A percentile compares a stretch with the other conserved stretches of the same genome.
Conservation (phyloP, 2,797 vertebrate species). For the Chelon labrosus region DNA sequence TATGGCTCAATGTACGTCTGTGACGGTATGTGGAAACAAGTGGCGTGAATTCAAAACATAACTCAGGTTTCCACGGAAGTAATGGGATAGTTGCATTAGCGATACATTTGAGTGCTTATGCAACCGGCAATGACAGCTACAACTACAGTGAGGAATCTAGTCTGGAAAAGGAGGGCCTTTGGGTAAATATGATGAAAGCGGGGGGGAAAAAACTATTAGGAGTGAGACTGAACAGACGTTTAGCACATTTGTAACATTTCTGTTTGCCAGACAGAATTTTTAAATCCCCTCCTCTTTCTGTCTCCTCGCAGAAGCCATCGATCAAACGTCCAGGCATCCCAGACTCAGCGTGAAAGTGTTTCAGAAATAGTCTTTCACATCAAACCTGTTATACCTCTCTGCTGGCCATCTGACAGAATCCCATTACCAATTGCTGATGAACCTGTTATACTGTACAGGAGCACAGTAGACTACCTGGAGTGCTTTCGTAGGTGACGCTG, state of each 20-base stretch:
- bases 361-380: conserved; percentile 29
- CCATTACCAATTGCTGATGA: conserved; percentile 11
- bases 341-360: conserved; percentile 13
- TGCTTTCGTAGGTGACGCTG: not conserved
- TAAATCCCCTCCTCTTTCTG: conserved; percentile 10
- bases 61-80: not conserved
- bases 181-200: conserved; percentile 18
- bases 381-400: conserved; percentile 12
- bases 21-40: not conserved
- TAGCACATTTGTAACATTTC: conserved; percentile 34
- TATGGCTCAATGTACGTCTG: not conserved
- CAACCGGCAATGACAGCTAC: conserved; percentile 19
- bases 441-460: not conserved
- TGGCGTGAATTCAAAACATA: conserved; percentile 27
- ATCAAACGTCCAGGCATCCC: conserved; percentile 37
- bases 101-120: conserved; percentile 21
- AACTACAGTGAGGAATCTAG: not conserved
- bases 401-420: conserved; percentile 17
- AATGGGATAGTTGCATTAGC: conserved; percentile 3
- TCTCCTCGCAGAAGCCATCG: conserved; percentile 32
- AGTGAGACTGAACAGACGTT: conserved; percentile 4
- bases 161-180: conserved; percentile 10
- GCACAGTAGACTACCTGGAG: not conserved
- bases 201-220: not conserved
- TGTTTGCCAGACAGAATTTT: conserved; percentile 24